These are phyloP conservation scores for Microtus richardsoni DNA, from an alignment of 2,113 vertebrate species.

Conservation along the genomic window DNA sequence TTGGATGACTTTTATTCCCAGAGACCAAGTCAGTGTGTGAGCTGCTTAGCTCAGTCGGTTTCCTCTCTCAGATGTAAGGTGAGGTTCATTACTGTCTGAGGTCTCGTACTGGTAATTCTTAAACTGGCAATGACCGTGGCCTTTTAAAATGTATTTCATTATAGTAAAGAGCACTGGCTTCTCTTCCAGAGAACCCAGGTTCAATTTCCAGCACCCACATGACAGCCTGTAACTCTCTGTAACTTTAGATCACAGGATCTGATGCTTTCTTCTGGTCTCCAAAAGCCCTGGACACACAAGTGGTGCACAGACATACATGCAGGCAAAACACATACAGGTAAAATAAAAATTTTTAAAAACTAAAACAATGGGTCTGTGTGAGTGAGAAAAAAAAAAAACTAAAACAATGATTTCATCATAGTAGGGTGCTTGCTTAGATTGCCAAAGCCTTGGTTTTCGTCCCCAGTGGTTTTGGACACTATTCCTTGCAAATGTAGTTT, in stretches of 20 bases:
- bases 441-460: neutral
- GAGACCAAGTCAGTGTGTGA: neutral
- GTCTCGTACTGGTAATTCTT: neutral
- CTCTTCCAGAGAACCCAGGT: neutral
- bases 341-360: neutral
- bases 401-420: neutral
- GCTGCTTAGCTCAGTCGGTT: neutral
- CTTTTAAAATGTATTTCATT: neutral
- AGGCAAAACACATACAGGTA: neutral
- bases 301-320: neutral
- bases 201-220: neutral
- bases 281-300: neutral
- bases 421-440: neutral
- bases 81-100: neutral
- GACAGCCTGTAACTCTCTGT: neutral
- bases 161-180: neutral
- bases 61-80: conserved; percentile 8
- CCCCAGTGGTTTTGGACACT: neutral
- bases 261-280: neutral
- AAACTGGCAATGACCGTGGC: conserved; percentile 31
- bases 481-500: neutral
- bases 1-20: neutral
- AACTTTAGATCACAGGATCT: neutral
- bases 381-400: neutral
- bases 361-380: neutral